Evolutionary conservation across 2,797 vertebrate species (phyloP), one percentile per base, ranked within the genome.

Genomic region (Gambelia wislizenii): DNA sequence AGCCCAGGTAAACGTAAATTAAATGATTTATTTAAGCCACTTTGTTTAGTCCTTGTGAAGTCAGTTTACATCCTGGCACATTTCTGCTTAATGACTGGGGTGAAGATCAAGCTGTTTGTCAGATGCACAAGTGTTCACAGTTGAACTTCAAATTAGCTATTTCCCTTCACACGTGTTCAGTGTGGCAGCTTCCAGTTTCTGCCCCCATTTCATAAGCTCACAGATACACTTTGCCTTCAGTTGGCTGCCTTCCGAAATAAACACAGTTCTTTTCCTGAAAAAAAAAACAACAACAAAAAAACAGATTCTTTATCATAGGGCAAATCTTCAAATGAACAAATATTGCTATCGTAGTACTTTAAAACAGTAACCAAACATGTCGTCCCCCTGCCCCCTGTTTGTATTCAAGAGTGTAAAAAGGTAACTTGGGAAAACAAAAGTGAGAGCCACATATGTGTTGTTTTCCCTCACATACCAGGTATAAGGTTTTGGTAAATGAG

Each of bases 331-430:
- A 94, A 94, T 92, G 94, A 97, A 95, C 92, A 95, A 94, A 94
- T 96, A 96, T 94, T 97, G 93, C 94, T 96, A 96, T 96, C 95
- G 84, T 94, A 96, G 95, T 95, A 96, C 95, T 97, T 97, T 97
- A 97, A 89, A 97, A 97, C 95, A 96, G 96, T 95, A 96, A 97
- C 97, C 96, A 97, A 97, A 97, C 96, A 95, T 95, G 95, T 93
- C 96, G 95, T 91, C 3, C 0, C 3, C 10, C 8, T 20, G 4
- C 52, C 42, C 6, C 86, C 94, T 95, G 95, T 97, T 96, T 97
- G 95, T 85, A 89, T 96, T 96, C 96, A 95, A 93, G 95, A 95
- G 91, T 91, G 91, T 94, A 93, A 94, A 95, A 94, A 97, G 95
- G 95, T 96, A 97, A 94, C 92, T 93, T 92, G 94, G 92, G 93